These are phyloP conservation scores for Ischnus inquisitorius DNA, from an alignment of 2,888 invertebrate species.

Conservation along the genomic window DNA sequence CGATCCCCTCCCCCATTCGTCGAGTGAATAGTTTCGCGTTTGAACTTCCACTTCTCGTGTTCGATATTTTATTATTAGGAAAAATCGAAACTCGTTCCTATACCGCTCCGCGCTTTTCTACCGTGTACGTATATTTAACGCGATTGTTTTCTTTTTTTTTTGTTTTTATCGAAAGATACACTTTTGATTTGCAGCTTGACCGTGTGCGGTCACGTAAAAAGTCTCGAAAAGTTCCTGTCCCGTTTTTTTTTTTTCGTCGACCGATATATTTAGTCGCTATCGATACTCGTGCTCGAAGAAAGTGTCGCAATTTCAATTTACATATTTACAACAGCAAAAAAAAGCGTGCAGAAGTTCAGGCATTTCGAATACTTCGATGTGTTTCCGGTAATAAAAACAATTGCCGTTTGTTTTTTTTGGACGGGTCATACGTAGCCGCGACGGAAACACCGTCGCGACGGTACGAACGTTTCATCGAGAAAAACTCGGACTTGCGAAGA, in stretches of 20 bases:
- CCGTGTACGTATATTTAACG: constrained; percentile 20
- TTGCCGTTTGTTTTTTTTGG: neutral
- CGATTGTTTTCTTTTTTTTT: constrained; percentile 19
- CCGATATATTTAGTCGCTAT: constrained; percentile 26
- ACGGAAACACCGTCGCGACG: neutral
- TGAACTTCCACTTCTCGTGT: constrained; percentile 2
- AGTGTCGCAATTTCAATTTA: constrained; percentile 46
- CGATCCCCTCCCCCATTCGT: constrained; percentile 14
- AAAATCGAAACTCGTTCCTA: constrained; percentile 55
- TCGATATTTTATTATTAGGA: constrained; percentile 15
- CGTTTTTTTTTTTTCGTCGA: constrained; percentile 25
- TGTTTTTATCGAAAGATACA: constrained; percentile 50
- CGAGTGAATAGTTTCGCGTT: constrained; percentile 31
- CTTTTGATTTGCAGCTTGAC: constrained; percentile 59
- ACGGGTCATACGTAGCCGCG: constrained; percentile 14
- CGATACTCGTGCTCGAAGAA: constrained; percentile 50
- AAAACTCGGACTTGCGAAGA: neutral
- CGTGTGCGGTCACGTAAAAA: constrained; percentile 12
- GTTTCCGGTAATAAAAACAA: neutral
- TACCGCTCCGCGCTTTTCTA: constrained; percentile 21
- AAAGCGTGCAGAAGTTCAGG: constrained; percentile 4
- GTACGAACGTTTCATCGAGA: neutral
- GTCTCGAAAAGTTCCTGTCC: constrained; percentile 1
- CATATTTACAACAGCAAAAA: constrained; percentile 53
- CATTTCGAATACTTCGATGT: constrained; percentile 23